Conservation (phyloP, 1,140 invertebrate genomes). For the Drosophila oshimai region DNA sequence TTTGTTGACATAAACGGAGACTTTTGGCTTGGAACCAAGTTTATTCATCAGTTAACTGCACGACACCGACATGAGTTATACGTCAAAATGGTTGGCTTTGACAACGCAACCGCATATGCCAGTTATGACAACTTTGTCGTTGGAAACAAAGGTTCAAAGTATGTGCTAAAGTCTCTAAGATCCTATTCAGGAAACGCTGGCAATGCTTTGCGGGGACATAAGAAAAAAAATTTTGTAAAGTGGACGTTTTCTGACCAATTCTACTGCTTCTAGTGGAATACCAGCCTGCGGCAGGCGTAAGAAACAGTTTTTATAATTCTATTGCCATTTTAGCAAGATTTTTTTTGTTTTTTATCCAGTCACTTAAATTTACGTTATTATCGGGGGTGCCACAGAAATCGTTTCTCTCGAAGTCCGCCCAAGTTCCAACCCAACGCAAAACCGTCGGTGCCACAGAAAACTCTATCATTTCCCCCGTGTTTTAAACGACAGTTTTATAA, state of each 20-base stretch:
- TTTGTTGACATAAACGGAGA: too few relatives aligned
- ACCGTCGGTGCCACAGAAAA: too few relatives aligned
- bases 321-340: too few relatives aligned
- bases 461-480: too few relatives aligned
- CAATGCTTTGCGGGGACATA: not conserved
- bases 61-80: not conserved
- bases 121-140: not conserved
- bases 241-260: not conserved
- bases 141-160: not conserved
- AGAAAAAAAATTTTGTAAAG: not conserved
- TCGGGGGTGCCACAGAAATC: too few relatives aligned
- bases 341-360: too few relatives aligned
- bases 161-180: not conserved
- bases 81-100: not conserved
- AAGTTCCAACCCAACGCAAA: too few relatives aligned
- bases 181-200: not conserved
- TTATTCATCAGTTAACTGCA: not conserved
- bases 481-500: too few relatives aligned
- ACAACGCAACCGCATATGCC: not conserved
- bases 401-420: too few relatives aligned
- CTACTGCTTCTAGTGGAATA: not conserved
- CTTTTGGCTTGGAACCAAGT: not conserved
- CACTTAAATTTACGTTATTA: too few relatives aligned
- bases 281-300: too few relatives aligned
- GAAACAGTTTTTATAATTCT: too few relatives aligned